These are phyloP conservation scores for Orycteropus afer DNA, from an alignment of 2,113 vertebrate species.

Conservation along the genomic window DNA sequence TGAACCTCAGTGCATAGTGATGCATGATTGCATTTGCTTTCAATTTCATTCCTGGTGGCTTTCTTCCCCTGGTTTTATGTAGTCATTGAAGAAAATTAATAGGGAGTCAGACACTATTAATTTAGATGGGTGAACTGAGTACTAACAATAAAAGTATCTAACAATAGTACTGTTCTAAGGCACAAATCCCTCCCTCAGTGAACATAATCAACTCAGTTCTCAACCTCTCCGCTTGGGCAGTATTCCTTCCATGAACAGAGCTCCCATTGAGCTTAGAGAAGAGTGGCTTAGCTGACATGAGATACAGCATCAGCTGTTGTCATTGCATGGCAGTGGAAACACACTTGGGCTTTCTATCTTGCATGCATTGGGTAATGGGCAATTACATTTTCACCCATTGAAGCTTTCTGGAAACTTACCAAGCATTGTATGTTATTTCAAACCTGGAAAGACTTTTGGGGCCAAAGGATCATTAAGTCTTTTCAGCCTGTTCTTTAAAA, in stretches of 20 bases:
- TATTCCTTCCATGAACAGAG: neutral
- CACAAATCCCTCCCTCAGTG: neutral
- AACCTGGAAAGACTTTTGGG: neutral
- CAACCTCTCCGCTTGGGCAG: neutral
- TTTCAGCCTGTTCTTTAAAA: neutral
- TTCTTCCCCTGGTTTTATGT: slow-evolving; percentile 12
- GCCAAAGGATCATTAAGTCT: neutral
- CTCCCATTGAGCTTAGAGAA: neutral
- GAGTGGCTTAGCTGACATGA: neutral
- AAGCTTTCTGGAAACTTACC: neutral
- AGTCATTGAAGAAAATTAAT: slow-evolving; percentile 50
- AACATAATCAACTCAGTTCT: neutral
- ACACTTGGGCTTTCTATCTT: neutral
- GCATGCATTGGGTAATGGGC: rapidly evolving
- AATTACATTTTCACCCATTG: neutral
- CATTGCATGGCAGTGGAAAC: rapidly evolving
- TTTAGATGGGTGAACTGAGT: slow-evolving; percentile 4
- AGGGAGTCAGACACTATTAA: slow-evolving; percentile 49
- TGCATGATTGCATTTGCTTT: slow-evolving; percentile 6
- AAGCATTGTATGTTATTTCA: neutral
- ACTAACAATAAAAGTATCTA: too few relatives aligned
- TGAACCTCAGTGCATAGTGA: neutral
- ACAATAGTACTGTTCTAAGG: slow-evolving; percentile 48
- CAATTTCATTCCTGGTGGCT: slow-evolving; percentile 51
- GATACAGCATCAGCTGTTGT: neutral